Percentiles rank a stretch among this genome's conserved stretches.
These are phyloP conservation scores for Himalopsyche kuldschensis DNA, from an alignment of 2,888 invertebrate species.

Conservation along the genomic window DNA sequence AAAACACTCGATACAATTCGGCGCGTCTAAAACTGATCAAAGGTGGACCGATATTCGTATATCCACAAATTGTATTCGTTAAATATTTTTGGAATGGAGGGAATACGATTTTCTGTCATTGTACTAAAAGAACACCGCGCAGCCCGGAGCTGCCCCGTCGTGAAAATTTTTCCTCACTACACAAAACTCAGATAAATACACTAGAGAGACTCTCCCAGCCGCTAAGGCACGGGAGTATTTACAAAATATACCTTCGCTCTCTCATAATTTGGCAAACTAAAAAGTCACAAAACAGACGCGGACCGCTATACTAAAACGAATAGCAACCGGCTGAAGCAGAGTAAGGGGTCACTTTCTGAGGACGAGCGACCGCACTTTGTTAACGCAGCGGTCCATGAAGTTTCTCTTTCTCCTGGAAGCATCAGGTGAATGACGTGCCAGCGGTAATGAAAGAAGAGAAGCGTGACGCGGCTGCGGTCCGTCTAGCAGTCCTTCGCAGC, in stretches of 20 bases:
- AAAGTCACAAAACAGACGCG: background rate
- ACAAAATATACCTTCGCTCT: background rate
- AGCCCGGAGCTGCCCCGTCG: background rate
- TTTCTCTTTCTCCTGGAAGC: slow-evolving; percentile 73
- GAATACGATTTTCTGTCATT: slow-evolving; percentile 22
- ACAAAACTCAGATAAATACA: slow-evolving; percentile 1
- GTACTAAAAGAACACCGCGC: slow-evolving; percentile 14
- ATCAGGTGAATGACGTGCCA: slow-evolving; percentile 60
- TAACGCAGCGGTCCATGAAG: slow-evolving; percentile 83
- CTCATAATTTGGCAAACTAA: background rate
- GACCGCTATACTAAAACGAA: slow-evolving; percentile 55
- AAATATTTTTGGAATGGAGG: slow-evolving; percentile 31
- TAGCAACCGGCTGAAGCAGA: slow-evolving; percentile 46
- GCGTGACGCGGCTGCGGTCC: slow-evolving; percentile 55
- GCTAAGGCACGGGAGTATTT: background rate
- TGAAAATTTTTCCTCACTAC: background rate
- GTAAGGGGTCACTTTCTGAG: slow-evolving; percentile 43
- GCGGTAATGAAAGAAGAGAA: slow-evolving; percentile 60
- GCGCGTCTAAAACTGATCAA: background rate
- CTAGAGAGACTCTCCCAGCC: background rate
- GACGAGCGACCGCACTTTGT: slow-evolving; percentile 79
- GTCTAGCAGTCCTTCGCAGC: slow-evolving; percentile 66
- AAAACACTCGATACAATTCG: background rate
- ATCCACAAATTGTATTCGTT: background rate
- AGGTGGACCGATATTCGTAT: background rate